Percentiles rank a stretch among this genome's conserved stretches.
Evolutionary conservation across 1,140 invertebrate species (phyloP).

Genomic region (Pantala flavescens): DNA sequence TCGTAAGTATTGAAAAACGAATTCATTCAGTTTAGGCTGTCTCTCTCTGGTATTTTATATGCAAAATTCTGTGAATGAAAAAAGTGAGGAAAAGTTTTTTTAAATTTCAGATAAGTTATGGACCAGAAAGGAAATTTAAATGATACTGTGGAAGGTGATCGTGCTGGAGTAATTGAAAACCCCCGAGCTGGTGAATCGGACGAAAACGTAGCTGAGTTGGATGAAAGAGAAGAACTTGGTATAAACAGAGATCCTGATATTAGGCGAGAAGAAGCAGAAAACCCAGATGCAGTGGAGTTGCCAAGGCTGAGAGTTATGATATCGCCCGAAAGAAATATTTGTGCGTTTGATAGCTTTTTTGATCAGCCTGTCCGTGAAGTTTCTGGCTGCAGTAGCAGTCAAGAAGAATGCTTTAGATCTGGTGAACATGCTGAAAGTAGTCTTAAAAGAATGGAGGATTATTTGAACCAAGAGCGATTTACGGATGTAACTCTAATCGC

Average conservation of each 20-base stretch:
- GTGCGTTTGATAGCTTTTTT: background rate
- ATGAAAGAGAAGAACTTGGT: background rate
- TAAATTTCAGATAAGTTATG: background rate
- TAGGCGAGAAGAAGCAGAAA: background rate
- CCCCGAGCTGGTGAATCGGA: background rate
- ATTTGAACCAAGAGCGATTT: slow-evolving; percentile 64
- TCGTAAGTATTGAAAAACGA: too few species aligned
- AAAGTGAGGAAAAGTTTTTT: too few species aligned
- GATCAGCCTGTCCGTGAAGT: background rate
- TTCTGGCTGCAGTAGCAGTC: slow-evolving; percentile 23
- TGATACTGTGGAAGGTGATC: background rate
- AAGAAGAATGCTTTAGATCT: slow-evolving; percentile 68
- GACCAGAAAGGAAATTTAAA: background rate
- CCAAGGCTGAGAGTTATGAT: background rate
- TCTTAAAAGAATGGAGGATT: slow-evolving; percentile 67
- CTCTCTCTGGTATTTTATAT: too few species aligned
- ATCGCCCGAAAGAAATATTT: background rate
- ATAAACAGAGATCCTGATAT: background rate
- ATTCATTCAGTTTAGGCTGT: too few species aligned
- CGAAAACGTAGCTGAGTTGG: background rate
- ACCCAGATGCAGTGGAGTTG: background rate
- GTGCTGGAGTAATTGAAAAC: background rate
- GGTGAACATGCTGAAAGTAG: slow-evolving; percentile 69
- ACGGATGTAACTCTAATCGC: slow-evolving; percentile 70
- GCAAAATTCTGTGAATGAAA: too few species aligned